A percentile compares a stretch with the other conserved stretches of the same genome.
phyloP scores from a whole-genome alignment of 2,113 vertebrate genomes.

The Aleadryas rufinucha region DNA sequence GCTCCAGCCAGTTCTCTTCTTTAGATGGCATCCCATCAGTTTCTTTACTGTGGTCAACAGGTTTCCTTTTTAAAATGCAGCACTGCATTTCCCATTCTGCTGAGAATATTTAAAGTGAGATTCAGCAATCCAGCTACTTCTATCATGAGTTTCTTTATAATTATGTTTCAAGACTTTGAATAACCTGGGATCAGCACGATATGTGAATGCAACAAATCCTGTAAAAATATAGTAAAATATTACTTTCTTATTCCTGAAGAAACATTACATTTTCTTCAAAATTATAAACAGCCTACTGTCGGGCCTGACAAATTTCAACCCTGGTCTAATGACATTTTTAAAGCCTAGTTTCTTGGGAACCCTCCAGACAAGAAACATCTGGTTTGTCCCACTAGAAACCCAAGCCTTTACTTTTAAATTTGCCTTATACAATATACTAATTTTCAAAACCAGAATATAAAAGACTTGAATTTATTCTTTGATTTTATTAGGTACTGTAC shows the following conservation, averaged over 20 bases:
- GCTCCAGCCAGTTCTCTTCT: background rate
- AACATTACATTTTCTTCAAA: background rate
- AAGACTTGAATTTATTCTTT: background rate
- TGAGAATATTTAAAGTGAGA: background rate
- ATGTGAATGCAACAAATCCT: background rate
- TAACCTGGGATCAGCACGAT: background rate
- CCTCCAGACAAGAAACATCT: conserved; percentile 47
- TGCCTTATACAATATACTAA: background rate
- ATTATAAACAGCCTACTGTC: background rate
- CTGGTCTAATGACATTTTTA: conserved; percentile 22
- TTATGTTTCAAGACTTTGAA: background rate
- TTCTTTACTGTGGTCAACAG: background rate
- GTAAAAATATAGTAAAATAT: background rate
- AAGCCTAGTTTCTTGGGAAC: background rate
- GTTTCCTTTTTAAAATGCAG: background rate
- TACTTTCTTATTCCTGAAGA: background rate
- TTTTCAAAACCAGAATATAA: background rate
- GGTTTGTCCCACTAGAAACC: background rate
- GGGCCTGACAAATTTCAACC: conserved; percentile 26
- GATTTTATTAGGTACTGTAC: background rate
- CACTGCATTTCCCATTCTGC: background rate
- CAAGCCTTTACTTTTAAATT: background rate
- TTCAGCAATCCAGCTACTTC: background rate
- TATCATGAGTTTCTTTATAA: background rate
- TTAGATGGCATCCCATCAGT: background rate